phyloP scores from a whole-genome alignment of 2,888 invertebrate species.

The Harpagoxenus sublaevis region DNA sequence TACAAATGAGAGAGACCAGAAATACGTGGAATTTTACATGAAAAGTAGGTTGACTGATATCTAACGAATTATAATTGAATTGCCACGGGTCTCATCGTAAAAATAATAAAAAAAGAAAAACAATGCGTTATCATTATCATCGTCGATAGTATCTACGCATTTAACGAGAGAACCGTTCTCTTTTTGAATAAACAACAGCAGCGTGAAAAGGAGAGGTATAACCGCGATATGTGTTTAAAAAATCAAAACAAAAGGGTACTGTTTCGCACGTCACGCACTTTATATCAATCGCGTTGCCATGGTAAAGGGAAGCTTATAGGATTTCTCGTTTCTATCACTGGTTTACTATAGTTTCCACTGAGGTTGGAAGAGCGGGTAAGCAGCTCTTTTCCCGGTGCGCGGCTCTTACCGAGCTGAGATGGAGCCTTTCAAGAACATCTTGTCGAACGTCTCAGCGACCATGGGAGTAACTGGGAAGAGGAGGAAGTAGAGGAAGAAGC shows the following conservation, averaged over 20 bases:
- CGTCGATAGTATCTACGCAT: background rate
- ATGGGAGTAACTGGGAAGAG: constrained; percentile 38
- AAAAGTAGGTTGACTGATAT: constrained; percentile 8
- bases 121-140: background rate
- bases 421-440: constrained; percentile 69
- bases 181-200: background rate
- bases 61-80: background rate
- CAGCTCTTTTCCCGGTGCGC: constrained; percentile 64
- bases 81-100: background rate
- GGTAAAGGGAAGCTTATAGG: constrained; percentile 72
- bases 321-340: constrained; percentile 70
- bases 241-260: constrained; percentile 8
- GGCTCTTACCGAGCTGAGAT: constrained; percentile 60
- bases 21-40: background rate
- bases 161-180: background rate
- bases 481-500: constrained; percentile 1
- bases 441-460: constrained; percentile 65
- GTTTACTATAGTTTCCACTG: constrained; percentile 65
- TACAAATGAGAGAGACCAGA: background rate
- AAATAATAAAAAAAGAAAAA: background rate
- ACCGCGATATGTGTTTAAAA: constrained; percentile 10
- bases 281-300: constrained; percentile 64
- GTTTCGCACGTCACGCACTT: constrained; percentile 52
- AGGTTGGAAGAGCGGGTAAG: constrained; percentile 61
- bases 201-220: background rate